Percentiles rank a stretch among this genome's conserved stretches.
These are phyloP conservation scores for Petaurus breviceps DNA, from an alignment of 2,113 vertebrate genomes.

Conservation along the genomic window DNA sequence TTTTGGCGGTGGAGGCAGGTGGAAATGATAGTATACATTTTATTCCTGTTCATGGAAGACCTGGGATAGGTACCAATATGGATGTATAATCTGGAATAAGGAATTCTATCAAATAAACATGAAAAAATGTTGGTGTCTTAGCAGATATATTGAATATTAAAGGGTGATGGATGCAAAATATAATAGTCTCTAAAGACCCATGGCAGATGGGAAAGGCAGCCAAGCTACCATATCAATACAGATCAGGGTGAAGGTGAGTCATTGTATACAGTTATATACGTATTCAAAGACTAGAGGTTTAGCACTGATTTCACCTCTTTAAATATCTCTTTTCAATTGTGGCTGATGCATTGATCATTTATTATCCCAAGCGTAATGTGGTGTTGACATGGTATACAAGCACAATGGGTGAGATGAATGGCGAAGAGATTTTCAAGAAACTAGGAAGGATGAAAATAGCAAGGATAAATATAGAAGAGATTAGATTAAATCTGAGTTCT, in stretches of 20 bases:
- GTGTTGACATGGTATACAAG: neutral
- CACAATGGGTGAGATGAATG: conserved; percentile 18
- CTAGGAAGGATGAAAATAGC: neutral
- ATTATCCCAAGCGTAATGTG: neutral
- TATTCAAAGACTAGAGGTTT: neutral
- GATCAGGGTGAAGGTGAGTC: neutral
- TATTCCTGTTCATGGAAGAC: neutral
- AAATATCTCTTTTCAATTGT: neutral
- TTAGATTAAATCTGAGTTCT: neutral
- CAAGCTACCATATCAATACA: neutral
- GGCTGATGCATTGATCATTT: neutral
- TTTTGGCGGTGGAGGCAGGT: neutral
- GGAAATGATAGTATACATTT: neutral
- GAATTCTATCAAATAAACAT: neutral
- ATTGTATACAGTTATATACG: neutral
- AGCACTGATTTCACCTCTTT: neutral
- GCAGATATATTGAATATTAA: neutral
- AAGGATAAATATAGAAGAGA: neutral
- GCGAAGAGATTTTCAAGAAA: conserved; percentile 34
- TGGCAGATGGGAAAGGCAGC: neutral
- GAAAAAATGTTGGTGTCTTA: neutral
- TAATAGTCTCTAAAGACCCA: neutral
- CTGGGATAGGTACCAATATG: neutral
- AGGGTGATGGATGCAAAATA: neutral
- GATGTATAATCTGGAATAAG: neutral